Percentiles rank a stretch among this genome's conserved stretches.
phyloP scores from a whole-genome alignment of 1,140 invertebrate genomes.

The Periplaneta americana region DNA sequence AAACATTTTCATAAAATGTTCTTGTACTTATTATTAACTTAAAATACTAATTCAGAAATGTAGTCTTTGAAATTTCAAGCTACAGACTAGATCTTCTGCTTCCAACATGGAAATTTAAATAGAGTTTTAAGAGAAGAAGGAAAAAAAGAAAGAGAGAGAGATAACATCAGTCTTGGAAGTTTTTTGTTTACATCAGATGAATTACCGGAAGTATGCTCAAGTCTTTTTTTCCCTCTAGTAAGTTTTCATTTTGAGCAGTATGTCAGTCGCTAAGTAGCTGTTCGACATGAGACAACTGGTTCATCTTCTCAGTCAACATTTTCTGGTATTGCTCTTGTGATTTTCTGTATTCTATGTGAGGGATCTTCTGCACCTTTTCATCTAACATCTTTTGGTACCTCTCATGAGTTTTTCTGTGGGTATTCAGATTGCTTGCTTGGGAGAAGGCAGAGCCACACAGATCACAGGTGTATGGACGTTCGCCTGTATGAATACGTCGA shows the following conservation, averaged over 20 bases:
- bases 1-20: too few species aligned
- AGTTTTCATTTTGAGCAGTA: background rate
- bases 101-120: too few species aligned
- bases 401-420: background rate
- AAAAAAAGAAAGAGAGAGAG: too few species aligned
- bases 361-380: background rate
- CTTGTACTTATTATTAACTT: too few species aligned
- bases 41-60: too few species aligned
- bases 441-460: background rate
- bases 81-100: too few species aligned
- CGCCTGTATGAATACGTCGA: background rate
- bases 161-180: too few species aligned
- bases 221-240: background rate
- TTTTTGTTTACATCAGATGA: background rate
- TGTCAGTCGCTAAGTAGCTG: background rate
- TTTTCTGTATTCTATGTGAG: background rate
- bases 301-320: background rate
- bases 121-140: too few species aligned
- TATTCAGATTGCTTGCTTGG: background rate
- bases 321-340: background rate
- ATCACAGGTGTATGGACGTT: background rate
- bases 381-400: background rate
- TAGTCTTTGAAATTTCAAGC: too few species aligned
- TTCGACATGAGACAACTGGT: background rate
- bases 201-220: background rate